Evolutionary conservation across 2,113 vertebrate species (phyloP), one percentile per base, ranked within the genome.

Genomic region (Psophia crepitans): DNA sequence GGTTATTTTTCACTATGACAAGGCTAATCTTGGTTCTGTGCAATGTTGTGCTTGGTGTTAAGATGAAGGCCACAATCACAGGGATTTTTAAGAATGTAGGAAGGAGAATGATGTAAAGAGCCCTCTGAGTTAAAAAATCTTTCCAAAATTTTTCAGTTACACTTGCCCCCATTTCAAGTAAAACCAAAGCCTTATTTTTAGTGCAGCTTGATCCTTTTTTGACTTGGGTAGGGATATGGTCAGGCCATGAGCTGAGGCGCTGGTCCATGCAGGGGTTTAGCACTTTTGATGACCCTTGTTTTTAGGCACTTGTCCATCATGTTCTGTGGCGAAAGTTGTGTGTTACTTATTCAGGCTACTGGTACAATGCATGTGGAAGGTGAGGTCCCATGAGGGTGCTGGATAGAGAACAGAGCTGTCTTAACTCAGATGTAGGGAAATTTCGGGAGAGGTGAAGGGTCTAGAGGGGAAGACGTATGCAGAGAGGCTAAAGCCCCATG

Each of bases 1-100:
- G 58, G 77, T 43, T 80, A 84, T 84, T 97, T 95, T 96, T 94
- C 61, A 46, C 56, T 76, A 37, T 60, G 73, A 94, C 84, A 95
- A 64, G 80, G 44, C 41, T 89, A 82, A 87, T 83, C 58, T 90
- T 82, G 27, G 44, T 73, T 94, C 79, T 73, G 15, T 56, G 35
- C 26, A 71, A 19, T 37, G 14, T 53, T 46, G 11, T 41, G 22
- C 22, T 79, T 84, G 77, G 53, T 85, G 70, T 65, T 89, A 71
- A 87, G 18, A 57, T 22, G 68, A 93, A 92, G 84, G 41, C 65
- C 63, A 37, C 27, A 37, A 16, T 44, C 54, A 51, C 1, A 76
- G 22, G 12, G 19, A 61, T 87, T 93, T 82, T 95, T 65, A 91
- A 91, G 33, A 73, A 56, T n/a, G 11, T 37, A 41, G 33, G 66